phyloP scores from a whole-genome alignment of 2,113 vertebrate species.

The Geococcyx californianus region DNA sequence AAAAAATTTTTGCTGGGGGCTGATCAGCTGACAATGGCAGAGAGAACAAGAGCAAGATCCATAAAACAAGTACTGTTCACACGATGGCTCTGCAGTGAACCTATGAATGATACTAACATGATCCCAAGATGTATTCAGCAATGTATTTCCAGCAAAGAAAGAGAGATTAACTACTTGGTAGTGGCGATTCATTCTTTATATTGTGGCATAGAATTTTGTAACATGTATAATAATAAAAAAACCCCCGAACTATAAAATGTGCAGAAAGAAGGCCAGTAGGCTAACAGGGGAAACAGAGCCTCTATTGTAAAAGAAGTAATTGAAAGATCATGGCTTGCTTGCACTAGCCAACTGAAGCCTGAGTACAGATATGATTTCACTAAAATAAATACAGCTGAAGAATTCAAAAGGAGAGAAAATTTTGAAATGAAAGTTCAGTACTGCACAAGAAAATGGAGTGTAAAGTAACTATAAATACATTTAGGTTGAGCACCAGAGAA shows the following conservation, averaged over 20 bases:
- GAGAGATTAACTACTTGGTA: neutral
- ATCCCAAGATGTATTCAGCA: neutral
- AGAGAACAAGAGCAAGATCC: neutral
- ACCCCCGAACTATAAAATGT: neutral
- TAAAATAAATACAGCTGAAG: neutral
- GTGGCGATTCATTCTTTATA: neutral
- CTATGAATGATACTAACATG: neutral
- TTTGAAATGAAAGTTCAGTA: neutral
- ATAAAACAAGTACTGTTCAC: neutral
- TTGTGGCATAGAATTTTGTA: neutral
- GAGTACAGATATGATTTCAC: neutral
- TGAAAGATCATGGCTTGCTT: neutral
- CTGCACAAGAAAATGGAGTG: neutral
- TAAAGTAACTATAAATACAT: neutral
- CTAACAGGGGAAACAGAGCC: neutral
- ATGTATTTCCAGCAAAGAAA: neutral
- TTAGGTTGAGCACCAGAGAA: neutral
- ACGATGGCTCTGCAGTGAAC: neutral
- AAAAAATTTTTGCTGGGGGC: neutral
- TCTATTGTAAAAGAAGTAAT: neutral
- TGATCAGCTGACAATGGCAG: neutral
- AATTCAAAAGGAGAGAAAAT: neutral
- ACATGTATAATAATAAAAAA: neutral
- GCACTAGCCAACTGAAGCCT: neutral
- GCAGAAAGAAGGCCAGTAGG: neutral